Evolutionary conservation across 2,797 vertebrate species (phyloP).

Genomic region (Urosaurus nigricauda): DNA sequence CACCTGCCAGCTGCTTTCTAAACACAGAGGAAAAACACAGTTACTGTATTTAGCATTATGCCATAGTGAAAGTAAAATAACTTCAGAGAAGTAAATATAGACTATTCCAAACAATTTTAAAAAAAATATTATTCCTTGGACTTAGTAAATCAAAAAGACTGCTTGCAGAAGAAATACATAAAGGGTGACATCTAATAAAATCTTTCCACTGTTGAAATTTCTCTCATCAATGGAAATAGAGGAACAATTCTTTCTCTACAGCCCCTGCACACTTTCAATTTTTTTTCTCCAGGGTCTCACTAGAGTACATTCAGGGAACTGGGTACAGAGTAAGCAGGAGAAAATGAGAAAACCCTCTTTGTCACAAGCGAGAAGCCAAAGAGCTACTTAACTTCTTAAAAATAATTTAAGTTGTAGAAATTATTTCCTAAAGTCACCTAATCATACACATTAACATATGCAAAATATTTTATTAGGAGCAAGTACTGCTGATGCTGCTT

Average conservation of each 20-base stretch:
- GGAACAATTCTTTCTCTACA: background rate
- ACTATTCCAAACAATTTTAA: background rate
- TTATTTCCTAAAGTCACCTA: too few species aligned
- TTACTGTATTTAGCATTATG: slow-evolving; percentile 11
- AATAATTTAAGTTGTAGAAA: too few species aligned
- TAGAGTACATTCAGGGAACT: background rate
- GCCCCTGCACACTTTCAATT: background rate
- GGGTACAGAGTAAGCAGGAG: background rate
- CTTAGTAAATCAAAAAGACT: background rate
- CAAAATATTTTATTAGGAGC: too few species aligned
- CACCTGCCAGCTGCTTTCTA: slow-evolving; percentile 38
- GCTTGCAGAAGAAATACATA: background rate
- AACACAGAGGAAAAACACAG: slow-evolving; percentile 17
- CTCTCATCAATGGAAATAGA: background rate
- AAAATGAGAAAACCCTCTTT: background rate
- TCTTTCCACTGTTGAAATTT: background rate
- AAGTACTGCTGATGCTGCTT: too few species aligned
- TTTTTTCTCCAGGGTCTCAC: background rate
- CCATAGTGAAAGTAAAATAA: background rate
- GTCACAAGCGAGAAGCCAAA: background rate
- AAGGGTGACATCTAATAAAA: background rate
- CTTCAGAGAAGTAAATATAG: background rate
- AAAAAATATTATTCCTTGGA: background rate
- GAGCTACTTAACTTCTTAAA: background rate
- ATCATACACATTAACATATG: too few species aligned